A percentile compares a stretch with the other conserved stretches of the same genome.
Evolutionary conservation across 2,888 invertebrate species (phyloP).

Genomic region (Saturnia japonica): DNA sequence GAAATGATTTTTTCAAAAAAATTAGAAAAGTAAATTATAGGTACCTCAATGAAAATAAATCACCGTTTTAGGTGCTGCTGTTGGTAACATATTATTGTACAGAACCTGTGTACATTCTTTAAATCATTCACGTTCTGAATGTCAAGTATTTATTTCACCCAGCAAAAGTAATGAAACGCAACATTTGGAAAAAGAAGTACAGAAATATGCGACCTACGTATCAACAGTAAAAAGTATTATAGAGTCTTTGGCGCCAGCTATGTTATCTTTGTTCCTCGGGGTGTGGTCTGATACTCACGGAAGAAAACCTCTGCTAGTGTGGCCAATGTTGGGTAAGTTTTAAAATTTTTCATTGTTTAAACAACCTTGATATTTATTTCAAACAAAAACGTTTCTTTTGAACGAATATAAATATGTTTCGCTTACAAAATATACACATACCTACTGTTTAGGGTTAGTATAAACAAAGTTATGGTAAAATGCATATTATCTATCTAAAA

Average conservation of each 20-base stretch:
- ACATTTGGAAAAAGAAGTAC: slow-evolving; percentile 78
- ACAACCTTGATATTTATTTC: too few relatives aligned
- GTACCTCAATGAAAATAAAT: not conserved
- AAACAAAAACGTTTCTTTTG: too few relatives aligned
- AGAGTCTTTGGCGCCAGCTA: slow-evolving; percentile 85
- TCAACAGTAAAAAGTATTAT: slow-evolving; percentile 83
- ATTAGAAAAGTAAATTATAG: too few relatives aligned
- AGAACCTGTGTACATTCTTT: slow-evolving; percentile 85
- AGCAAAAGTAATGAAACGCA: slow-evolving; percentile 78
- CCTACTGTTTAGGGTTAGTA: too few relatives aligned
- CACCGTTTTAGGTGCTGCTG: slow-evolving; percentile 75
- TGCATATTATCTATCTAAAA: too few relatives aligned
- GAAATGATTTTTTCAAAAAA: too few relatives aligned
- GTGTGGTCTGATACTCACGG: slow-evolving; percentile 92
- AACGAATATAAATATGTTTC: too few relatives aligned
- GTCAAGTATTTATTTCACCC: slow-evolving; percentile 75
- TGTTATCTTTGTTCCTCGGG: slow-evolving; percentile 87
- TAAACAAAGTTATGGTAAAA: too few relatives aligned
- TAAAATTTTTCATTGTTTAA: not conserved
- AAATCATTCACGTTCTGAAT: slow-evolving; percentile 81
- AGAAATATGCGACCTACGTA: slow-evolving; percentile 85
- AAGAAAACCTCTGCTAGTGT: slow-evolving; percentile 85
- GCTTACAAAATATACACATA: too few relatives aligned
- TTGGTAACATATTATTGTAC: slow-evolving; percentile 86
- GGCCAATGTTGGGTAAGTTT: slow-evolving; percentile 83